Percentiles rank a stretch among this genome's conserved stretches.
Conservation (phyloP, 2,797 vertebrate species). For the Gallinago nigripennis region DNA sequence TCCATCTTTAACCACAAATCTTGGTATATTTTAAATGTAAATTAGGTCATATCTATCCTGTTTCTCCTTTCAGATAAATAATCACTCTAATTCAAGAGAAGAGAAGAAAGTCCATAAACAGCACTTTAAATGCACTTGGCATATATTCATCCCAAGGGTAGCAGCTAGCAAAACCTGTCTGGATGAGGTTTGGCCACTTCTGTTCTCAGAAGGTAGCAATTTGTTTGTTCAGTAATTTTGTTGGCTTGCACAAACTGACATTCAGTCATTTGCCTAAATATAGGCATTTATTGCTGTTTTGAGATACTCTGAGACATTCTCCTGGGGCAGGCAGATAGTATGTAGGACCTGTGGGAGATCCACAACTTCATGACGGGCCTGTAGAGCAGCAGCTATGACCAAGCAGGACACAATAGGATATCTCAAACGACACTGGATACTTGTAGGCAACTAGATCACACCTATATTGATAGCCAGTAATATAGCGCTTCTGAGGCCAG, state of each 20-base stretch:
- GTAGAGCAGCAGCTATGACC: not conserved
- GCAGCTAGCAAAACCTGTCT: not conserved
- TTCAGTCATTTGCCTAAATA: not conserved
- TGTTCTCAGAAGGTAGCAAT: not conserved
- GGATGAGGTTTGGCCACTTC: not conserved
- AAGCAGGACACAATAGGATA: not conserved
- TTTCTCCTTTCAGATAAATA: slow-evolving; percentile 38
- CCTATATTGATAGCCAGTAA: not conserved
- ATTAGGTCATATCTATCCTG: slow-evolving; percentile 19
- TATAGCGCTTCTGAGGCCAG: not conserved
- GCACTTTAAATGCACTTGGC: not conserved
- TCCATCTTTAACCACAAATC: slow-evolving; percentile 54
- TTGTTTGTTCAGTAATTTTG: slow-evolving; percentile 1
- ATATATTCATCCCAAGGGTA: not conserved
- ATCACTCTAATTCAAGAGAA: slow-evolving; percentile 8
- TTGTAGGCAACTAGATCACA: not conserved
- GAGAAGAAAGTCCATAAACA: not conserved
- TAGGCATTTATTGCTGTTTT: not conserved
- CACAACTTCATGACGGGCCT: not conserved
- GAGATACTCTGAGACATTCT: not conserved
- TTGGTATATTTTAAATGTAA: slow-evolving; percentile 36
- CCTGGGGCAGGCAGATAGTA: not conserved
- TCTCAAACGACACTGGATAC: not conserved
- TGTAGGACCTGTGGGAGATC: not conserved
- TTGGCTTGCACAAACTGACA: not conserved